Evolutionary conservation across 2,888 invertebrate genomes (phyloP), one percentile per base, ranked within the genome.

Genomic region (Loripinus fragilis): DNA sequence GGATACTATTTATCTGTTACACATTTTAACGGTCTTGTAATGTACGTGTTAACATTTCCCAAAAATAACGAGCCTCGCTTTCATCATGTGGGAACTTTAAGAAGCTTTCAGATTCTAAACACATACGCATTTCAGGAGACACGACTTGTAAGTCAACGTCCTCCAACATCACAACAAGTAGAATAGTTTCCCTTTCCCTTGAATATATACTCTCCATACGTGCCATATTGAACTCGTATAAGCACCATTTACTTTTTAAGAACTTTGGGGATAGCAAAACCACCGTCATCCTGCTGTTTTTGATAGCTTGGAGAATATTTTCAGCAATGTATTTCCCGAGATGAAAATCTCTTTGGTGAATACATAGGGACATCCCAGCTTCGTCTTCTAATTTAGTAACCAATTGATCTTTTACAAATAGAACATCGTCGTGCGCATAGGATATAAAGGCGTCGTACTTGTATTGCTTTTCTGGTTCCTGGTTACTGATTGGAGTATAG

Each of bases 191-290:
- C 23, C 73, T 71, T 2, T 38, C 38, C 50, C 78, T 45, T 0
- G 77, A 71, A 52, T 78, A 83, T 17, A 83, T 80, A 67, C 81
- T 80, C 60, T 87, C 85, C 84, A 85, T 81, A 50, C 80, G 48
- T 1, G 88, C 86, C 77, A 85, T 86, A 25, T 85, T 78, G 28
- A 89, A 83, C 71, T 89, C 89, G 50, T 84, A 87, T 67, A 85
- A 71, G 71, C 88, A 88, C 79, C 81, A 87, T 25, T 83, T 71
- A 50, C 86, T 86, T 15, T 69, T 23, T 10, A 87, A 23, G 67
- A 86, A 89, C 12, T 55, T 71, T n/a, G 67, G 52, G 5, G 85
- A 82, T 12, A 89, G 30, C 10, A 89, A n/a, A 60, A 83, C 74
- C 5, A 89, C 68, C 0, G 86, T 87, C 64, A 87, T 86, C 60